Evolutionary conservation across 2,113 vertebrate genomes (phyloP), one percentile per base, ranked within the genome.

Genomic region (Thymallus thymallus): DNA sequence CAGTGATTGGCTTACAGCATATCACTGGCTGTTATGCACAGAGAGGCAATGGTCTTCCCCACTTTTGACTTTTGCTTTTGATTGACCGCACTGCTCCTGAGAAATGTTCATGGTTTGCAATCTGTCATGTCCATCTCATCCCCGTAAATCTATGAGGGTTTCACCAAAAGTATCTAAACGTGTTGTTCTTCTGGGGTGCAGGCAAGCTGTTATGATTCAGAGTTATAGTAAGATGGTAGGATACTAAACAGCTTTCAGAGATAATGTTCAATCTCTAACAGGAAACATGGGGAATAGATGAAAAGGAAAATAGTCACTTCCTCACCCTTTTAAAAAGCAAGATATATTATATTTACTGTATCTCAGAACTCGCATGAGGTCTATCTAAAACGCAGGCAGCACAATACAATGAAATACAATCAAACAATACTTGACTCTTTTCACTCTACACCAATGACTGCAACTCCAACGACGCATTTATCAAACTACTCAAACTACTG

Each of bases 141-240:
- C n/a, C 6, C 56, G 51, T 68, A 16, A 69, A 18, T 32, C 18
- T 30, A 10, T 18, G 18, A 32, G 30, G 29, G 24, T 32, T 66
- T 29, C 26, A 30, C 24, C 24, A 23, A 32, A 1, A 66, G 3
- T 0, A 32, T 18, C 14, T 41, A 32, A 20, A 74, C 74, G 71
- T 80, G 65, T 76, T 83, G 74, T 73, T 79, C 26, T 73, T 73
- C 23, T 1, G 60, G 67, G 45, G 30, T 41, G 65, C 60, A 72
- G 55, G 74, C 20, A 72, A 85, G 76, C 77, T 80, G 32, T 76
- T 85, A 75, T 84, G 77, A 78, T 82, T 83, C 69, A 30, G 26
- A 66, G 30, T 26, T 84, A 79, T 76, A 16, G 61, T 74, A 73
- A 78, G 75, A 71, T 72, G 23, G 64, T 48, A 68, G 79, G 45